Evolutionary conservation across 2,888 invertebrate genomes (phyloP).

Genomic region (Yponomeuta plumbellus): DNA sequence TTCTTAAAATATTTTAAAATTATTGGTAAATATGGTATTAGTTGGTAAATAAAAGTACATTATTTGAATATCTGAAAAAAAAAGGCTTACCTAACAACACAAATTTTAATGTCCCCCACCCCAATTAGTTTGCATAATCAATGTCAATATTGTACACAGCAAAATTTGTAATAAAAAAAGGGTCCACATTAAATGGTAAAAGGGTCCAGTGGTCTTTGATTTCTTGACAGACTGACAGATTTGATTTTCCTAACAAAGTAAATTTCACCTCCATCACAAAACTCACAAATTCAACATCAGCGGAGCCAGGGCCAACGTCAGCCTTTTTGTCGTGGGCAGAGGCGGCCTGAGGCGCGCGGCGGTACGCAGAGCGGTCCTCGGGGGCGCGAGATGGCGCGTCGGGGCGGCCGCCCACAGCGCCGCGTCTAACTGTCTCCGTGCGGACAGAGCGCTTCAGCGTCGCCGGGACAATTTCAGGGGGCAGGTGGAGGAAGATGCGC

Average conservation of each 20-base stretch:
- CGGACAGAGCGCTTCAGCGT: constrained; percentile 95
- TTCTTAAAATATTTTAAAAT: too few relatives aligned
- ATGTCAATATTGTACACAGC: too few relatives aligned
- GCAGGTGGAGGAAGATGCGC: constrained; percentile 95
- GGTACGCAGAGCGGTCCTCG: constrained; percentile 90
- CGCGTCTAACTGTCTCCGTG: constrained; percentile 89
- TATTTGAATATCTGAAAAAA: too few relatives aligned
- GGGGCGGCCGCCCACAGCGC: constrained; percentile 80
- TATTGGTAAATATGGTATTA: too few relatives aligned
- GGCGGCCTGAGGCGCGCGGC: constrained; percentile 82
- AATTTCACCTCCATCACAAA: not conserved
- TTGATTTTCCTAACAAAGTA: not conserved
- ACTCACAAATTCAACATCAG: constrained; percentile 91
- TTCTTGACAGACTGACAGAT: too few relatives aligned
- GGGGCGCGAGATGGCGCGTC: constrained; percentile 84
- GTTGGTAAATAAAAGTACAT: too few relatives aligned
- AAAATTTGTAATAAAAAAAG: too few relatives aligned
- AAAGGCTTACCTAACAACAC: too few relatives aligned
- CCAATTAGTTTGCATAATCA: too few relatives aligned
- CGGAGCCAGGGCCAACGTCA: constrained; percentile 97
- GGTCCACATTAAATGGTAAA: too few relatives aligned
- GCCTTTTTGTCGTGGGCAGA: constrained; percentile 92
- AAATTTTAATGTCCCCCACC: too few relatives aligned
- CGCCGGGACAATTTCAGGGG: constrained; percentile 98
- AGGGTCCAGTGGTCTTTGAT: too few relatives aligned